Evolutionary conservation across 2,113 vertebrate genomes (phyloP), one percentile per base, ranked within the genome.

Genomic region (Cryptotis parvus): DNA sequence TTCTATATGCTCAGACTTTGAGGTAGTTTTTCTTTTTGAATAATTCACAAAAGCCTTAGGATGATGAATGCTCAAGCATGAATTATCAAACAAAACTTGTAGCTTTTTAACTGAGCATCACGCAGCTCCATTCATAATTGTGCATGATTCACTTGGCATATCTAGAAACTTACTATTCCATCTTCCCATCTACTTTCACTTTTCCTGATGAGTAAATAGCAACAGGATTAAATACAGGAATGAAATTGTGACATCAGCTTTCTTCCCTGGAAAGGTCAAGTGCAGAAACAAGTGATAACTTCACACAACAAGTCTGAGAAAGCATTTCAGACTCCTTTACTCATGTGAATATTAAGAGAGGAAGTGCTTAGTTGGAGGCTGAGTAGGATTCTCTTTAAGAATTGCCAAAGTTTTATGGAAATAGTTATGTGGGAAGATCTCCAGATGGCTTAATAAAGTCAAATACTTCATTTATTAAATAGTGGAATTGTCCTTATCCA

Each of bases 71-170:
- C 14, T 31, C 10, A 55, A 61, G 11, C 5, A 61, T 14, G 6
- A 6, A 20, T 27, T 49, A 78, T 61, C 66, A 89, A 76, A 73
- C 76, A 43, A 49, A 83, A 68, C 70, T 70, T 35, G 26, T 70
- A 91, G 74, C 37, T 65, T 82, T 79, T 82, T 24, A 45, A 37
- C 9, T 0, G 6, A 69, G 39, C 31, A 29, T 55, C 37, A 75
- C 80, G n/a, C 55, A 76, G 12, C 31, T 91, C 39, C 66, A 73
- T 39, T 6, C 26, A 14, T 45, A 75, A 91, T 24, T 58, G 20
- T 4, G 2, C 16, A 26, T 74, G 81, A 92, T 41, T 94, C 84
- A 92, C 22, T 37, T 75, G 72, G 22, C 41, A 37, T 18, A 85
- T 16, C 49, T 63, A 55, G 33, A 15, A 43, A 75, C 6, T 45